Base-by-base conservation (phyloP, 1,140 invertebrate species). In the Heliothis virescens region DNA sequence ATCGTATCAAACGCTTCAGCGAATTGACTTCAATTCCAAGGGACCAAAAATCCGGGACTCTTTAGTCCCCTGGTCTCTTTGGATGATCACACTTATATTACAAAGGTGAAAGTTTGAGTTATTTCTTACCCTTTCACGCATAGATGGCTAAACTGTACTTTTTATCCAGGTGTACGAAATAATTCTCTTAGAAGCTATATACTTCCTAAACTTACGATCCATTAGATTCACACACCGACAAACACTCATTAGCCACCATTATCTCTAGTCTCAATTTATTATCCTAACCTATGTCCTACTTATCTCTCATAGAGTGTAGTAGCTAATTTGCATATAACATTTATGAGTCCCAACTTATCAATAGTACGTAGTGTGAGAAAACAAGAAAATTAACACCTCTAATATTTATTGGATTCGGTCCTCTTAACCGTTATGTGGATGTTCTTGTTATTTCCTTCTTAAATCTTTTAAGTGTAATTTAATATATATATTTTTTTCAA, bases 261-360 rank as follows among this genome's bases (percentile, higher is more conserved):
- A 76, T 76, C 74, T 12, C 7, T 26, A 1, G 15, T 57, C 21
- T 65, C 18, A n/a, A 76, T 76, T 76, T 76, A 76, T 76, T 65
- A 41, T 2, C 21, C 11, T 76, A 76, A 76, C 74, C 74, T 76
- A 65, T 65, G 74, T 76, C 60, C 60, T 34, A 76, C 48, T 76
- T 76, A 76, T 76, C 48, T 52, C 15, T 10, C 41, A 18, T 71
- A 52, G 67, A 50, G 48, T 71, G 67, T 63, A 63, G 67, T 50
- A 53, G 21, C 29, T 29, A 75, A 76, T 76, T 76, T 65, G 74
- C 74, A 76, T 76, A 76, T 52, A 57, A 72, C 69, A 72, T 72
- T 72, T 63, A 48, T 62, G 47, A 47, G 16, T 53, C 18, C 47
- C 13, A 18, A 76, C 12, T 65, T 53, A 60, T 65, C 47, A 76